A percentile compares a stretch with the other conserved stretches of the same genome.
Conservation (phyloP, 1,140 invertebrate species). For the Yoshiicerus persimilis region DNA sequence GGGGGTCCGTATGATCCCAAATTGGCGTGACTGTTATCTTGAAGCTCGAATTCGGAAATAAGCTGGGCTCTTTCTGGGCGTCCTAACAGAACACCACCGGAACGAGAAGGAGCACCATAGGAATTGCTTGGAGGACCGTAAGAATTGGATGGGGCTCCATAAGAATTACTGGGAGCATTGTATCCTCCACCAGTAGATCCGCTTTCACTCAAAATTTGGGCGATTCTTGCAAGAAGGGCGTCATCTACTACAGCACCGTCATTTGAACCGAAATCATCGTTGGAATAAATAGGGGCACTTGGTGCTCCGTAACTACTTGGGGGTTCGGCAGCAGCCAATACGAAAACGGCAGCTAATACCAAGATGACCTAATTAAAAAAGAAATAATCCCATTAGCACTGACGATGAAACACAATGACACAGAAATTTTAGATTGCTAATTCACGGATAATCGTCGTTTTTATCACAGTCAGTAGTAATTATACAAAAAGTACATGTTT, state of each 20-base stretch:
- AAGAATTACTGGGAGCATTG: not conserved
- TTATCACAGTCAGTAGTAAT: not conserved
- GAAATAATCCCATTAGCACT: not conserved
- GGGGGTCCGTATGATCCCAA: not conserved
- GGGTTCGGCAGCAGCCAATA: not conserved
- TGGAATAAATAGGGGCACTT: not conserved
- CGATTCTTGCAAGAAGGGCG: slow-evolving; percentile 25
- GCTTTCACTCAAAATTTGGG: slow-evolving; percentile 29
- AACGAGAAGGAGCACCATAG: not conserved
- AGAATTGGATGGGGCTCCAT: not conserved
- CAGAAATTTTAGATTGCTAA: not conserved
- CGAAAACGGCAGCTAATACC: not conserved
- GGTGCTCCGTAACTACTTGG: not conserved
- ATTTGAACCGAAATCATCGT: not conserved
- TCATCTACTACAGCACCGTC: slow-evolving; percentile 30
- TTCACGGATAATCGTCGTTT: not conserved
- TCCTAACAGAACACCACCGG: not conserved
- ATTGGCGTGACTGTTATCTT: not conserved
- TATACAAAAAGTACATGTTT: not conserved
- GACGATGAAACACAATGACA: not conserved
- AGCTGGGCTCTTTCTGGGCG: not conserved
- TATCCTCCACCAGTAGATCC: not conserved
- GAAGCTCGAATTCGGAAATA: not conserved
- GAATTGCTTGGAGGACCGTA: not conserved
- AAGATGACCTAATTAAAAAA: slow-evolving; percentile 4